Evolutionary conservation across 23 tunicate species (phyloP), one percentile per base, ranked within the genome.

Genomic region (Botrylloides violaceus): DNA sequence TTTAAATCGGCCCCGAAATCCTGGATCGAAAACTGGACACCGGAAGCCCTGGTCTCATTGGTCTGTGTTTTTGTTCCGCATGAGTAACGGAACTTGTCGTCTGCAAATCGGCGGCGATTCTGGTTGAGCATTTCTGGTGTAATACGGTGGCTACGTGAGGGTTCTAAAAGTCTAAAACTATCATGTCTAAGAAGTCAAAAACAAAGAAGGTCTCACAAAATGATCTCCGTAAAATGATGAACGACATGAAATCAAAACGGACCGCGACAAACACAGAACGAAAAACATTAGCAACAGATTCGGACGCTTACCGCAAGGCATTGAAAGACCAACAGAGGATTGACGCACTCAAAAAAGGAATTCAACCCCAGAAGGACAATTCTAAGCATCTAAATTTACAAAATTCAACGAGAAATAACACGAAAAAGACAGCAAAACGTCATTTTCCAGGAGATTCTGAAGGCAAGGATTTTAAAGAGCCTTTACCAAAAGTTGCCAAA

Each of bases 221-320:
- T 55, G 92, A 84, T 72, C 65, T 84, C 19, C 70, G 92, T 21
- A 84, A 84, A 65, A 84, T 84, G 83, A 84, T 84, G 92, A 77
- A 84, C 57, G 80, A 84, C 12, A 84, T 84, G 92, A 84, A 84
- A 55, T 61, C 38, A 19, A 84, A 84, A 73, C 53, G 75, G 24
- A 37, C 5, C 3, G 37, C 28, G 19, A 23, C 36, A 32, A 36
- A 20, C 57, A 26, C 30, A 7, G 61, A 32, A 7, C 36, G 48
- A 12, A 37, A 28, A 6, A 30, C 7, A 34, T 38, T 34, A 0
- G 15, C 22, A 59, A 32, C 73, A 32, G 26, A 39, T 18, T 34
- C 79, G 18, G 70, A 72, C 34, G 65, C 24, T 21, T 32, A 30
- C 25, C 32, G 34, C 19, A 72, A 55, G 21, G 65, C 65, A 7